Evolutionary conservation across 2,888 invertebrate species (phyloP).

Genomic region (Netelia virgata): DNA sequence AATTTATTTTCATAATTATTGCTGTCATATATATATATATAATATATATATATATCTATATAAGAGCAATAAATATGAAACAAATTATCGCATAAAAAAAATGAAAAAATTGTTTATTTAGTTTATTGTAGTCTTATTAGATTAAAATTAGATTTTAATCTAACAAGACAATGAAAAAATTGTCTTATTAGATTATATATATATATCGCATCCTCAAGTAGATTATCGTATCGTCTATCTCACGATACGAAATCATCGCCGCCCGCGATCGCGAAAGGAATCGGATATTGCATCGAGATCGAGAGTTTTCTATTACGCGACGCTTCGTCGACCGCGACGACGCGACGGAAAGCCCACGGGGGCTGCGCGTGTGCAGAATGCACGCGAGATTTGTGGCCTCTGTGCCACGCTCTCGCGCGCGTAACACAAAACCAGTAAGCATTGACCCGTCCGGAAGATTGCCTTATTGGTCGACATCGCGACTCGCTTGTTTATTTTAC

Average conservation of each 20-base stretch:
- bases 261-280: slow-evolving; percentile 19
- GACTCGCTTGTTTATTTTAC: slow-evolving; percentile 76
- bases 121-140: too few species aligned
- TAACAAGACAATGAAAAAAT: too few species aligned
- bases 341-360: slow-evolving; percentile 22
- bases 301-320: slow-evolving; percentile 70
- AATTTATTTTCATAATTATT: too few species aligned
- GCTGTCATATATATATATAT: too few species aligned
- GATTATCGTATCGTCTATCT: neutral
- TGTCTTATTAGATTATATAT: too few species aligned
- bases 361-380: slow-evolving; percentile 49
- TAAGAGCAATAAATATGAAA: too few species aligned
- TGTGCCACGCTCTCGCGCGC: slow-evolving; percentile 56
- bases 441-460: slow-evolving; percentile 82
- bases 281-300: slow-evolving; percentile 64
- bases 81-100: too few species aligned
- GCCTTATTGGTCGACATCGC: slow-evolving; percentile 80
- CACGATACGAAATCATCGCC: neutral
- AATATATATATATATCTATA: too few species aligned
- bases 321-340: slow-evolving; percentile 65
- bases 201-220: too few species aligned
- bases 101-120: too few species aligned
- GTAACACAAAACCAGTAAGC: slow-evolving; percentile 83
- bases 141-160: too few species aligned
- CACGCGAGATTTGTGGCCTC: slow-evolving; percentile 25